Conservation (phyloP, 1,140 invertebrate genomes). For the Caerostris extrusa region DNA sequence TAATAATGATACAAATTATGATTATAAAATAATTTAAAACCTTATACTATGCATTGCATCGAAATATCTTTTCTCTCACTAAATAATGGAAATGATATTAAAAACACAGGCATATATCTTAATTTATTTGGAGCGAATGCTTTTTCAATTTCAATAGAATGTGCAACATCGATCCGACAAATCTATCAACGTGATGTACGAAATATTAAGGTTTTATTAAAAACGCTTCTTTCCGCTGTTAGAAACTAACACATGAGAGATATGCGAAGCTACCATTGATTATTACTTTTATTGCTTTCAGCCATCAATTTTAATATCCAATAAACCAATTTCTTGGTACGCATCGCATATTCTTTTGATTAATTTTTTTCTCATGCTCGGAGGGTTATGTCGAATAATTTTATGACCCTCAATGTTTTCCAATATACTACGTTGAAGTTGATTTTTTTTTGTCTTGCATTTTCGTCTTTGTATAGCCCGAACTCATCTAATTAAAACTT, state of each 20-base stretch:
- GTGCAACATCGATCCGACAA: background rate
- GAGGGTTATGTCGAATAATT: background rate
- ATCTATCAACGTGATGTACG: background rate
- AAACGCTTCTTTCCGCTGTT: background rate
- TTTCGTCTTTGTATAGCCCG: background rate
- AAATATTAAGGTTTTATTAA: conserved; percentile 29
- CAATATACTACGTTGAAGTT: background rate
- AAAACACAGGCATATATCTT: background rate
- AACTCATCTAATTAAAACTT: conserved; percentile 20
- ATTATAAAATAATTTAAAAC: no score
- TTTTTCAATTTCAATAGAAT: background rate
- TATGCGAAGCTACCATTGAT: conserved; percentile 3
- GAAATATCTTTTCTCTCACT: no score
- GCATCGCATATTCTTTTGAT: conserved; percentile 21
- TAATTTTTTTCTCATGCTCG: conserved; percentile 33
- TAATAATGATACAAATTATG: no score
- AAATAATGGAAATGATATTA: no score
- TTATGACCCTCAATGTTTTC: conserved; percentile 21
- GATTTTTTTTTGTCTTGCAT: background rate
- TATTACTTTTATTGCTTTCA: conserved; percentile 28
- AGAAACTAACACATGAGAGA: background rate
- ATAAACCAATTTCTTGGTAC: conserved; percentile 44
- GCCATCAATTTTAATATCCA: conserved; percentile 28
- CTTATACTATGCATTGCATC: no score
- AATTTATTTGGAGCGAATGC: background rate